Evolutionary conservation across 2,888 invertebrate species (phyloP).

Genomic region (Theristus sp.): DNA sequence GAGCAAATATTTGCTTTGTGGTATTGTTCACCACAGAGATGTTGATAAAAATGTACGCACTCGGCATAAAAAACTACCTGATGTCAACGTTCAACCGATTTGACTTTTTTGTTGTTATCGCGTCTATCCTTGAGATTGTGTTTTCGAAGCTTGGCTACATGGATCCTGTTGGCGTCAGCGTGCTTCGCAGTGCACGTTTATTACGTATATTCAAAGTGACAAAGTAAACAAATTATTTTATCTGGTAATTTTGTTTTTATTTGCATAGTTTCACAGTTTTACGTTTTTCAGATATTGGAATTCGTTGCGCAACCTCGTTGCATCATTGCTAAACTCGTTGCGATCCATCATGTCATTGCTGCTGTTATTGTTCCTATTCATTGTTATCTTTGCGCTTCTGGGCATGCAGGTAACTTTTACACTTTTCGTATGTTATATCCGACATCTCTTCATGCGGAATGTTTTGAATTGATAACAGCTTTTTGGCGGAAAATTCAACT

Average conservation of each 20-base stretch:
- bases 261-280: not conserved
- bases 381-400: constrained; percentile 94
- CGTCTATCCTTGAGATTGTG: constrained; percentile 82
- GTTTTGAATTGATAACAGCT: not conserved
- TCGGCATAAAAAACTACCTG: constrained; percentile 95
- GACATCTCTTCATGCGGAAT: not conserved
- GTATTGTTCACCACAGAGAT: constrained; percentile 94
- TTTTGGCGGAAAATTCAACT: constrained; percentile 57
- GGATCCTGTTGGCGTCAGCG: constrained; percentile 92
- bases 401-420: constrained; percentile 86
- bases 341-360: constrained; percentile 93
- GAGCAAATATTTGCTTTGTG: constrained; percentile 93
- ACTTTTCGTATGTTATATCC: not conserved
- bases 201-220: constrained; percentile 97
- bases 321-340: constrained; percentile 91
- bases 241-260: not conserved
- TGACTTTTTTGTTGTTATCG: constrained; percentile 94
- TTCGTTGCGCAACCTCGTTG: constrained; percentile 88
- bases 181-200: constrained; percentile 85
- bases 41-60: constrained; percentile 98
- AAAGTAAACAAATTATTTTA: constrained; percentile 5
- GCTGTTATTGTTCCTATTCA: constrained; percentile 89
- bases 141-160: constrained; percentile 74
- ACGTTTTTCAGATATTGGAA: constrained; percentile 61
- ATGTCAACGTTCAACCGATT: constrained; percentile 98